Evolutionary conservation across 1,140 invertebrate species (phyloP).

Genomic region (Caenorhabditis latens): DNA sequence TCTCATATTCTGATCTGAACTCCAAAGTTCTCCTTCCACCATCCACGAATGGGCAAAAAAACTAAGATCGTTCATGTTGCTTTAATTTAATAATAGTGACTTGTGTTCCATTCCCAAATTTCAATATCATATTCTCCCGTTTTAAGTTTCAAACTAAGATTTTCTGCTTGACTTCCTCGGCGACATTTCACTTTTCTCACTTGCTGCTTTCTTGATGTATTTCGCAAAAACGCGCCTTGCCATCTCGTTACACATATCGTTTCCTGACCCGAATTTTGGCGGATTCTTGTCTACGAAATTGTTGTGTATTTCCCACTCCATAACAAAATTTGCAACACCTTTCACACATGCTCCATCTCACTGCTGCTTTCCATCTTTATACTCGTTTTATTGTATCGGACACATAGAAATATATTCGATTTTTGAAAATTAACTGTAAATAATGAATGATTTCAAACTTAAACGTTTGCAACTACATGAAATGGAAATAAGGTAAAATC

Average conservation of each 20-base stretch:
- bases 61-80: too few relatives aligned
- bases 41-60: too few relatives aligned
- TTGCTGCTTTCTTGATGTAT: neutral
- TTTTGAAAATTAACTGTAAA: neutral
- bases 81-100: too few relatives aligned
- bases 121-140: too few relatives aligned
- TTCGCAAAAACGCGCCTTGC: slow-evolving; percentile 38
- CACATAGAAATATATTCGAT: neutral
- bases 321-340: neutral
- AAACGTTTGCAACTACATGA: too few relatives aligned
- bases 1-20: too few relatives aligned
- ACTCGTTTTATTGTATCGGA: neutral
- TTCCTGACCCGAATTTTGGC: slow-evolving; percentile 31
- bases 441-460: neutral
- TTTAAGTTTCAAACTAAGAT: too few relatives aligned
- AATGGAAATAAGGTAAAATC: too few relatives aligned
- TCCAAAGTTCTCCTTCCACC: too few relatives aligned
- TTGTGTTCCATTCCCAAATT: too few relatives aligned
- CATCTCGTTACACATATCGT: neutral
- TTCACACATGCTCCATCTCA: slow-evolving; percentile 11
- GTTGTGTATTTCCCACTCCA: too few relatives aligned
- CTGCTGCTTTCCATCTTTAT: neutral
- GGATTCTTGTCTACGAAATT: neutral
- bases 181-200: neutral
- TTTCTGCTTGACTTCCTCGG: neutral